phyloP scores from a whole-genome alignment of 2,888 invertebrate species.

The Drosophila koepferae region DNA sequence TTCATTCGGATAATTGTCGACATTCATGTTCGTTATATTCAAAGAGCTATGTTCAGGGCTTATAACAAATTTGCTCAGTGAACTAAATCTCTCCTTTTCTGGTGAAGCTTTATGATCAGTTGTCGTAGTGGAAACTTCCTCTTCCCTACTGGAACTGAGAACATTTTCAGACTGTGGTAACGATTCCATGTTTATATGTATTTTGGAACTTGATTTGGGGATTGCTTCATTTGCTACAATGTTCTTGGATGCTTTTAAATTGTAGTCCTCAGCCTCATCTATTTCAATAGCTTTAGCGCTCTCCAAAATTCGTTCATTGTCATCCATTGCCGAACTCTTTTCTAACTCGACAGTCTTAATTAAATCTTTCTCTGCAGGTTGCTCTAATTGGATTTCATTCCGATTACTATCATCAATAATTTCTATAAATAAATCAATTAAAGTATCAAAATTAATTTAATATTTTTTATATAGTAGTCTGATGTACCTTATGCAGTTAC shows the following conservation, averaged over 20 bases:
- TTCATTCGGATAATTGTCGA: neutral
- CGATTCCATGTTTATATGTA: neutral
- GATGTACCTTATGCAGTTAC: neutral
- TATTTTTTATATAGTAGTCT: neutral
- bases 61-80: neutral
- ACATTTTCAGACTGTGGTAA: neutral
- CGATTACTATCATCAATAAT: neutral
- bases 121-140: neutral
- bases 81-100: neutral
- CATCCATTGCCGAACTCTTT: neutral
- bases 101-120: neutral
- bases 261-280: neutral
- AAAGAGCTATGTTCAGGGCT: neutral
- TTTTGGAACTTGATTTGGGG: neutral
- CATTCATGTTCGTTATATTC: neutral
- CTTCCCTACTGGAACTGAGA: neutral
- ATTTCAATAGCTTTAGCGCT: neutral
- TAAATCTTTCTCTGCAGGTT: neutral
- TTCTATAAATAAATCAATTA: neutral
- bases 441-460: neutral
- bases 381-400: neutral
- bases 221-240: neutral
- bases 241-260: neutral
- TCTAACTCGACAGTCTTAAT: neutral
- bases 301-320: neutral